Base-by-base conservation (phyloP, 2,888 invertebrate species). In the Drosophila nr. medialis region DNA sequence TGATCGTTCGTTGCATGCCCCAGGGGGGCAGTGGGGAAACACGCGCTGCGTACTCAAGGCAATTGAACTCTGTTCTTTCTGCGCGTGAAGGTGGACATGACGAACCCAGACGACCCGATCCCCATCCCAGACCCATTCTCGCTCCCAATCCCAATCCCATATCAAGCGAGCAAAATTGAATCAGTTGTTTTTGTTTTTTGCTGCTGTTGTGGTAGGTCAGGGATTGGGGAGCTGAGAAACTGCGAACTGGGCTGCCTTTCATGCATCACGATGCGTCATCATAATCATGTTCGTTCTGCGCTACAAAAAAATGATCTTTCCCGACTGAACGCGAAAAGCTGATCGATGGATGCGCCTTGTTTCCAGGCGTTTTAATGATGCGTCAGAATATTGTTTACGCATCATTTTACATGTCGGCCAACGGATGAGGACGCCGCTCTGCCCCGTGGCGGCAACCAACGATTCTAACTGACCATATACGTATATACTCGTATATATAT, bases 371-470 rank as follows among this genome's bases (percentile, higher is more conserved):
- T 89, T 87, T 89, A 89, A 87, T 87, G 89, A 87, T 89, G 86
- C 89, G 87, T 89, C 89, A 89, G 89, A 86, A 86, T 87, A 86
- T 86, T 85, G 89, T 86, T 86, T 86, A 89, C 86, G 89, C 88
- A 89, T 89, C 86, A 88, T 86, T 86, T 89, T 86, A 89, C 86
- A 89, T 87, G 86, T 79, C 85, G 77, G 79, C 85, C 72, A 81
- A 45, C 42, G 7, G 42, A 86, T 80, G 85, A 61, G 75, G 29
- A 53, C 42, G 38, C 30, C 34, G 21, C 24, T 24, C 45, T 45
- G 59, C 66, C 50, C 40, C 13, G 13, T 34, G 72, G 59, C 69
- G 50, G 60, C 49, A 36, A 11, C 54, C 51, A 53, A 18, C n/a
- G 58, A 53, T 54, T 27, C 24, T 42, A 59, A 59, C 62, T 61